These are phyloP conservation scores for Ctena decussata DNA, from an alignment of 2,888 invertebrate species.

Conservation along the genomic window DNA sequence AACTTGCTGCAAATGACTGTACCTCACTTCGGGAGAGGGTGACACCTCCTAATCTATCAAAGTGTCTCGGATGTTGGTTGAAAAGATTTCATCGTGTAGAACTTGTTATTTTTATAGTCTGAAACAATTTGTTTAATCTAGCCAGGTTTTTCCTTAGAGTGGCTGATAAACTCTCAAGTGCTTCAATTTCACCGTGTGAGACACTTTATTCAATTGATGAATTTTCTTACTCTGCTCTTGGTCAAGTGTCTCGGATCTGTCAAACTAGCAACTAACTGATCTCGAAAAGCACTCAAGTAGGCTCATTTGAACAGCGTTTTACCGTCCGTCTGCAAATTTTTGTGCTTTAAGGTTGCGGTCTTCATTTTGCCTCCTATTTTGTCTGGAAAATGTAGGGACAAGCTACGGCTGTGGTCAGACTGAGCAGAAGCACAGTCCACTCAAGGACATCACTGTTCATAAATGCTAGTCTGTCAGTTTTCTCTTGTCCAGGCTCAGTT, in stretches of 20 bases:
- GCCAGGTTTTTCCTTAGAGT: not conserved
- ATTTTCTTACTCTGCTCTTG: not conserved
- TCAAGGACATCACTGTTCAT: too few species aligned
- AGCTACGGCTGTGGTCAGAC: too few species aligned
- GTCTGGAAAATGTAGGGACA: too few species aligned
- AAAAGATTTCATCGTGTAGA: not conserved
- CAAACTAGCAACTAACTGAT: not conserved
- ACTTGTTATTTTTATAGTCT: slow-evolving; percentile 1
- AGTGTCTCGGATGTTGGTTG: not conserved
- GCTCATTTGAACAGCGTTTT: too few species aligned
- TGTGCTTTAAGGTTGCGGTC: too few species aligned
- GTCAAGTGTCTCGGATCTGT: not conserved
- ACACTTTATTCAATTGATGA: not conserved
- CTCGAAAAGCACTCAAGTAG: too few species aligned
- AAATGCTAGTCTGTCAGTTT: too few species aligned
- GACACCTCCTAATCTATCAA: slow-evolving; percentile 11
- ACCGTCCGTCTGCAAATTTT: too few species aligned
- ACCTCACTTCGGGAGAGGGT: not conserved
- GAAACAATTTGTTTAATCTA: slow-evolving; percentile 15
- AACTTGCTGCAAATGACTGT: not conserved
- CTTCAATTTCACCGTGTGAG: not conserved
- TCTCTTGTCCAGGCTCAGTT: not conserved
- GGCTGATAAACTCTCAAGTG: not conserved
- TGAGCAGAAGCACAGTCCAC: too few species aligned
- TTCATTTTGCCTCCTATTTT: too few species aligned